phyloP scores from a whole-genome alignment of 2,888 invertebrate genomes.

The Acrobasis consociella region DNA sequence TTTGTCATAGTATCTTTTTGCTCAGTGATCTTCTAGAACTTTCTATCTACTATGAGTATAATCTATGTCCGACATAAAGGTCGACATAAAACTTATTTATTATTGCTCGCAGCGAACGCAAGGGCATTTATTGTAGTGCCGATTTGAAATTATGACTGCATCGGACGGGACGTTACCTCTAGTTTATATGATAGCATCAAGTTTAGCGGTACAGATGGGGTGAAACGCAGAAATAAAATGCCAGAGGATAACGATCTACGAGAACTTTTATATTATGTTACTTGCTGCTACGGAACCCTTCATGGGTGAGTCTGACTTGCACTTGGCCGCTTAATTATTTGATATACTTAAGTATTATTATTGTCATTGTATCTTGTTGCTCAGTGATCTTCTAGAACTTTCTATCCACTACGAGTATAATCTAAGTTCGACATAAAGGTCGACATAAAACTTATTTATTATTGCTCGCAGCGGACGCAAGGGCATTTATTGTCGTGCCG shows the following conservation, averaged over 20 bases:
- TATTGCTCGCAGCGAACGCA: conserved; percentile 25
- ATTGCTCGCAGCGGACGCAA: conserved; percentile 25
- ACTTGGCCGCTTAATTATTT: too few relatives aligned
- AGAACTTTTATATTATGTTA: too few relatives aligned
- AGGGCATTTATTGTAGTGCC: conserved; percentile 26
- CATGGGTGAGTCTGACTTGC: too few relatives aligned
- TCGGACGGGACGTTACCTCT: conserved; percentile 5
- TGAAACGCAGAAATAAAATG: neutral
- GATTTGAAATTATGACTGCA: conserved; percentile 24
- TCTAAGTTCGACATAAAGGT: conserved; percentile 24
- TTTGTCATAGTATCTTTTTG: neutral
- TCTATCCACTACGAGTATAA: neutral
- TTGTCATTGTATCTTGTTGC: neutral
- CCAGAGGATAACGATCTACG: too few relatives aligned
- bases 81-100: conserved; percentile 32
- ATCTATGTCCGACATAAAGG: conserved; percentile 23
- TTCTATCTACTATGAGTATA: neutral
- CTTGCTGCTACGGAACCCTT: too few relatives aligned
- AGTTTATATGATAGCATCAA: neutral
- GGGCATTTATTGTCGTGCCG: conserved; percentile 25
- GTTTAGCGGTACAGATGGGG: neutral
- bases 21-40: neutral
- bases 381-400: neutral
- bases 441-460: conserved; percentile 33
- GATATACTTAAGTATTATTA: too few relatives aligned